Conservation (phyloP, 1,140 invertebrate species). For the Dendrolimus kikuchii region DNA sequence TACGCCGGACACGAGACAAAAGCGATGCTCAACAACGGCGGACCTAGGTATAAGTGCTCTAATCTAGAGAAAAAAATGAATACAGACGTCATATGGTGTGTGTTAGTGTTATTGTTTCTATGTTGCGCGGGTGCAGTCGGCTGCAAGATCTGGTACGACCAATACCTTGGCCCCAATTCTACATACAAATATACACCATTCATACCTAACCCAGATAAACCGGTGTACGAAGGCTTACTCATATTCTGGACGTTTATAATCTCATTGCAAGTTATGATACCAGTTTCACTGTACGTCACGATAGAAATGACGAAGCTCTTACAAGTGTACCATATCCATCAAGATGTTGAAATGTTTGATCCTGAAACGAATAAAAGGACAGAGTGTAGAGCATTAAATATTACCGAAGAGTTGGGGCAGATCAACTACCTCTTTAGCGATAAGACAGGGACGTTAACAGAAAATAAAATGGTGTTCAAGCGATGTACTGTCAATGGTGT, state of each 20-base stretch:
- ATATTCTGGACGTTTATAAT: constrained; percentile 97
- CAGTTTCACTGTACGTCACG: constrained; percentile 96
- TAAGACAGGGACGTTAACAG: constrained; percentile 97
- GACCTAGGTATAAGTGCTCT: constrained; percentile 95
- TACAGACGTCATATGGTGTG: constrained; percentile 96
- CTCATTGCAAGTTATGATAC: constrained; percentile 97
- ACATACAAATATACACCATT: constrained; percentile 74
- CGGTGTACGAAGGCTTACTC: constrained; percentile 86
- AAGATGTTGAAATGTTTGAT: constrained; percentile 91
- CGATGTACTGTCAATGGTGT: constrained; percentile 90
- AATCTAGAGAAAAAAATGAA: constrained; percentile 95
- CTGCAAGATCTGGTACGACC: constrained; percentile 86
- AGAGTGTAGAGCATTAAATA: constrained; percentile 97
- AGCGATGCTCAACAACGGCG: constrained; percentile 97
- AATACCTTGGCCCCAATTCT: constrained; percentile 28
- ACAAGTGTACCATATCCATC: constrained; percentile 96
- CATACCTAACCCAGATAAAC: constrained; percentile 71
- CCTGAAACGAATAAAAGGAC: constrained; percentile 85
- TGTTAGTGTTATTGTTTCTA: constrained; percentile 91
- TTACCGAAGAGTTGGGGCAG: constrained; percentile 97
- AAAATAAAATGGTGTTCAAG: constrained; percentile 97
- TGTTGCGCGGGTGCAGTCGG: constrained; percentile 94
- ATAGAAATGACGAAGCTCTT: constrained; percentile 97
- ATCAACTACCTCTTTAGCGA: constrained; percentile 98
- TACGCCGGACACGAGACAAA: constrained; percentile 99